Evolutionary conservation across 2,113 vertebrate genomes (phyloP).

Genomic region (Mastomys coucha): DNA sequence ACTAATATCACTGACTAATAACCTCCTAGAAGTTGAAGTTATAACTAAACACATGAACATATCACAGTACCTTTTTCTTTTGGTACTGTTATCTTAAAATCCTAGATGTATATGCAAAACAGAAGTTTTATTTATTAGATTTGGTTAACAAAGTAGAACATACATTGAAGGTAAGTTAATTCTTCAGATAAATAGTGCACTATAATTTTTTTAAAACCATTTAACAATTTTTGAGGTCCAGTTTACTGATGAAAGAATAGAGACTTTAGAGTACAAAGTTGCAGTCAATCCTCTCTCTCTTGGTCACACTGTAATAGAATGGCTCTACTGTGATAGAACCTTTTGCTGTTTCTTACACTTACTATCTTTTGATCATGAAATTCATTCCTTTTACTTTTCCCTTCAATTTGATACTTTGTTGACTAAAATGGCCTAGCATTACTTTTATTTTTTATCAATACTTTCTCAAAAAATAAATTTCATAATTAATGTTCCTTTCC

Average conservation of each 20-base stretch:
- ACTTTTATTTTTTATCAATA: not conserved
- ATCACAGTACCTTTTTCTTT: not conserved
- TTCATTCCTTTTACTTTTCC: not conserved
- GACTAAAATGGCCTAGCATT: not conserved
- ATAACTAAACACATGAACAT: not conserved
- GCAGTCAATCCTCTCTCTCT: not conserved
- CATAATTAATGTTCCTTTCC: not conserved
- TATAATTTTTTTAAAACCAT: not conserved
- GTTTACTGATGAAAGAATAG: not conserved
- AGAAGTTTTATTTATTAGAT: not conserved
- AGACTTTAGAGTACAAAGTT: not conserved
- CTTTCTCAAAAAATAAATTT: not conserved
- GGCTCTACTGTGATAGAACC: accelerated
- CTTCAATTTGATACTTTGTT: not conserved
- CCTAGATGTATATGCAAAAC: not conserved
- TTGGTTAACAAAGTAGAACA: not conserved
- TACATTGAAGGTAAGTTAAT: not conserved
- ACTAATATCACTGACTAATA: not conserved
- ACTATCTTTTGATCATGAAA: not conserved
- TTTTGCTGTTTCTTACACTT: not conserved
- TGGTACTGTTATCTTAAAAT: not conserved
- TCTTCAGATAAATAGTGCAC: not conserved
- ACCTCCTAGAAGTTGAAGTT: not conserved
- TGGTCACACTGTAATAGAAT: not conserved
- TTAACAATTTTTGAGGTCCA: not conserved